Conservation (phyloP, 92 coral and sea anemone species). For the Epizoanthus ramosus region DNA sequence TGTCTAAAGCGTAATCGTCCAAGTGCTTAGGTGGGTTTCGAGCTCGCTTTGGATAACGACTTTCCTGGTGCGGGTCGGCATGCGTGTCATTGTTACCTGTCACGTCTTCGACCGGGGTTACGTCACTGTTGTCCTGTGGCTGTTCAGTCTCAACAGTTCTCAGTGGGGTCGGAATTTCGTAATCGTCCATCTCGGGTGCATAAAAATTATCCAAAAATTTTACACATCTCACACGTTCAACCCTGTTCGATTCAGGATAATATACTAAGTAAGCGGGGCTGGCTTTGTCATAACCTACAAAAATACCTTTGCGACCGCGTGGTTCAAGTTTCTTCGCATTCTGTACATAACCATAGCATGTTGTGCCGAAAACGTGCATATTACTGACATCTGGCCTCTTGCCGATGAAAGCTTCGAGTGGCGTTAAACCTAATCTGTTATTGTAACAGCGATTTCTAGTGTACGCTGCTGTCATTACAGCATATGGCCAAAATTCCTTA, state of each 20-base stretch:
- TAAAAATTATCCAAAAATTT: too few species aligned
- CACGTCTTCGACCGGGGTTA: too few species aligned
- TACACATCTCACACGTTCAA: too few species aligned
- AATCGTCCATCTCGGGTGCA: too few species aligned
- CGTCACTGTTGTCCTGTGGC: too few species aligned
- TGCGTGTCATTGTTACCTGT: too few species aligned
- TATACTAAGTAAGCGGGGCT: too few species aligned
- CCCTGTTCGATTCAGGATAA: too few species aligned
- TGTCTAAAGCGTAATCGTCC: conserved; percentile 5
- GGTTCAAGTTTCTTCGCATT: conserved; percentile 29
- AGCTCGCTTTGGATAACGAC: conserved; percentile 22
- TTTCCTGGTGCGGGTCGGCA: conserved; percentile 4
- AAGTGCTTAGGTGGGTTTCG: conserved; percentile 11
- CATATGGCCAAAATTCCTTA: neutral
- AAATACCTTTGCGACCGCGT: conserved; percentile 26
- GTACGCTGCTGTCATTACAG: neutral
- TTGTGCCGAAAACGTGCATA: conserved; percentile 30
- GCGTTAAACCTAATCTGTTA: conserved; percentile 15
- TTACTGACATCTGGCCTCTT: conserved; percentile 1
- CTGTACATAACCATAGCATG: conserved; percentile 17
- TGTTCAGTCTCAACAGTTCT: too few species aligned
- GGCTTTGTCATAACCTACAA: too few species aligned
- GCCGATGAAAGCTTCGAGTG: conserved; percentile 13
- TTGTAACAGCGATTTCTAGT: neutral
- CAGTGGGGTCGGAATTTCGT: too few species aligned